Percentiles rank a stretch among this genome's conserved stretches.
These are phyloP conservation scores for Dermolepida albohirtum DNA, from an alignment of 2,888 invertebrate genomes.

Conservation along the genomic window DNA sequence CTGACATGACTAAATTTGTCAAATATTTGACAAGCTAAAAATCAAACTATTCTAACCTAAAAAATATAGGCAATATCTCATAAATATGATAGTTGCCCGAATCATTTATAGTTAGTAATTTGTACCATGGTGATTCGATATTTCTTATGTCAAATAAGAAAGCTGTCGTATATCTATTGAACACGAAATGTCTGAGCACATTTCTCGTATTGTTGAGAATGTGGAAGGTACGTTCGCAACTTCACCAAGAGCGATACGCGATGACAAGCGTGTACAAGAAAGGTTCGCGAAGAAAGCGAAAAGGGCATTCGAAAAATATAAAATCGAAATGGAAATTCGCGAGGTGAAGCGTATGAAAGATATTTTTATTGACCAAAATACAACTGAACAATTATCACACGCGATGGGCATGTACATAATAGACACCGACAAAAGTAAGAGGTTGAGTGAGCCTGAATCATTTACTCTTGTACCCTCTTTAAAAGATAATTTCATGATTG, in stretches of 20 bases:
- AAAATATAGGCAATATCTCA: too few relatives aligned
- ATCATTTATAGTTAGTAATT: too few relatives aligned
- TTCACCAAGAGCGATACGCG: constrained; percentile 22
- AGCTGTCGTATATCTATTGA: not conserved
- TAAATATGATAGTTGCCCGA: too few relatives aligned
- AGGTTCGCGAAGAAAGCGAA: constrained; percentile 30
- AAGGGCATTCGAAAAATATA: constrained; percentile 29
- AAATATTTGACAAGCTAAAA: too few relatives aligned
- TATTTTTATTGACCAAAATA: not conserved
- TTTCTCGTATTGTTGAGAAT: not conserved
- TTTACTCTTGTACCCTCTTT: not conserved
- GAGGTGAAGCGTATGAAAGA: constrained; percentile 1
- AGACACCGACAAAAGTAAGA: constrained; percentile 20
- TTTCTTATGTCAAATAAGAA: too few relatives aligned
- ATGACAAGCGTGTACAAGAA: constrained; percentile 18
- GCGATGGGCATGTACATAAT: constrained; percentile 41
- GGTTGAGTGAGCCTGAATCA: not conserved
- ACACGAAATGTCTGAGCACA: not conserved
- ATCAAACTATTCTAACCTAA: too few relatives aligned
- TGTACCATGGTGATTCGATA: too few relatives aligned
- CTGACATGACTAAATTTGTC: too few relatives aligned
- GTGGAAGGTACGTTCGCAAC: not conserved
- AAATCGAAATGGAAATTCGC: constrained; percentile 23
- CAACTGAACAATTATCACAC: not conserved
- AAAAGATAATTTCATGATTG: constrained; percentile 4